Evolutionary conservation across 2,888 invertebrate genomes (phyloP).

Genomic region (Acanthacorydalis orientalis): DNA sequence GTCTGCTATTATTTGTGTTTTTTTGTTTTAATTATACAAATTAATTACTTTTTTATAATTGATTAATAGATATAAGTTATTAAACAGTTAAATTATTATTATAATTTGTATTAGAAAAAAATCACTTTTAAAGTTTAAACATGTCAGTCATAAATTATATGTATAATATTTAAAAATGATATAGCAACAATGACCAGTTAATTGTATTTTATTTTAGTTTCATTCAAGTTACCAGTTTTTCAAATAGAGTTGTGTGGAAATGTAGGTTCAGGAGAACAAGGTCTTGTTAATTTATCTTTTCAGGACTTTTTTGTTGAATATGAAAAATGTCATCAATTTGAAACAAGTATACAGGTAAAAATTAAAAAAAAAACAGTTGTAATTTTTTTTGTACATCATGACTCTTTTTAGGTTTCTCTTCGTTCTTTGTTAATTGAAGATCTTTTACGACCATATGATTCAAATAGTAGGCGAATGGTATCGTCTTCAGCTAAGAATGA

Average conservation of each 20-base stretch:
- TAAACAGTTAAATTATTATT: too few relatives aligned
- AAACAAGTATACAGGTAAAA: conserved; percentile 50
- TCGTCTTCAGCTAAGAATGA: conserved; percentile 42
- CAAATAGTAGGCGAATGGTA: conserved; percentile 71
- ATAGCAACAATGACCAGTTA: conserved; percentile 6
- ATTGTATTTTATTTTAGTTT: conserved; percentile 27
- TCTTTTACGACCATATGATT: conserved; percentile 57
- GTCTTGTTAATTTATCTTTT: conserved; percentile 72
- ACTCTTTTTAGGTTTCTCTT: conserved; percentile 43
- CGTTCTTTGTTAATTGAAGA: conserved; percentile 85
- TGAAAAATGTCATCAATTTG: conserved; percentile 45
- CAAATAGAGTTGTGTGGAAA: conserved; percentile 62
- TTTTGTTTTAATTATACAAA: too few relatives aligned
- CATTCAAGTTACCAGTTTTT: conserved; percentile 57
- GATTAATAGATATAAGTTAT: too few relatives aligned
- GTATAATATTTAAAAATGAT: background rate
- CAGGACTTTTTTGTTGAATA: conserved; percentile 65
- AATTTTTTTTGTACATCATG: background rate
- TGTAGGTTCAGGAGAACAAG: conserved; percentile 48
- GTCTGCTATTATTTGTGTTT: too few relatives aligned
- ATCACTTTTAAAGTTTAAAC: too few relatives aligned
- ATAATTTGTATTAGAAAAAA: too few relatives aligned
- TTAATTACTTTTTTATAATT: too few relatives aligned
- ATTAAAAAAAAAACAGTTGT: background rate
- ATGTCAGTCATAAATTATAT: too few relatives aligned